Evolutionary conservation across 2,888 invertebrate genomes (phyloP).

Genomic region (Noctua comes): DNA sequence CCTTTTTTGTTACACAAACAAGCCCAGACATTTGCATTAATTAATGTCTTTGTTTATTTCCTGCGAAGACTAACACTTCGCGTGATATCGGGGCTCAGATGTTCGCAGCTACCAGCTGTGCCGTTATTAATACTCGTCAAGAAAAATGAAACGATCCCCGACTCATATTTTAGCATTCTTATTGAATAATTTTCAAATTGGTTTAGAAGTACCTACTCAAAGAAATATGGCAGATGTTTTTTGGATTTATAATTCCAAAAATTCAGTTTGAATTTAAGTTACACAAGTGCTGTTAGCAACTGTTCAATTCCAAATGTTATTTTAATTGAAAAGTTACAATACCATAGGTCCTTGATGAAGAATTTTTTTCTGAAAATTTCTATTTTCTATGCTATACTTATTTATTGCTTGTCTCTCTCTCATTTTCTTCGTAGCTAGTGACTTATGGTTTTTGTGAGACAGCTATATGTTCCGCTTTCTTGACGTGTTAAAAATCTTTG

Average conservation of each 20-base stretch:
- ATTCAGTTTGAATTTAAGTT: not conserved
- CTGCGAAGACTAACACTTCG: constrained; percentile 21
- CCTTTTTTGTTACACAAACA: constrained; percentile 6
- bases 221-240: not conserved
- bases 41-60: constrained; percentile 49
- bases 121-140: constrained; percentile 51
- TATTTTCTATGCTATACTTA: not conserved
- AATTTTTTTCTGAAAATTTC: not conserved
- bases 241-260: not conserved
- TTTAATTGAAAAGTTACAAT: not conserved
- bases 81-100: constrained; percentile 32
- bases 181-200: constrained; percentile 56
- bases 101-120: constrained; percentile 49
- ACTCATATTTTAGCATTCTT: constrained; percentile 46
- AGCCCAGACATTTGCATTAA: constrained; percentile 43
- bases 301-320: not conserved
- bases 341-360: not conserved
- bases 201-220: constrained; percentile 20
- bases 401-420: not conserved
- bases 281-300: not conserved
- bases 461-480: not conserved
- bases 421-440: not conserved
- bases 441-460: not conserved
- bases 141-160: constrained; percentile 42
- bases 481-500: not conserved